These are phyloP conservation scores for Dryadula phaetusa DNA, from an alignment of 2,888 invertebrate genomes.

Conservation along the genomic window DNA sequence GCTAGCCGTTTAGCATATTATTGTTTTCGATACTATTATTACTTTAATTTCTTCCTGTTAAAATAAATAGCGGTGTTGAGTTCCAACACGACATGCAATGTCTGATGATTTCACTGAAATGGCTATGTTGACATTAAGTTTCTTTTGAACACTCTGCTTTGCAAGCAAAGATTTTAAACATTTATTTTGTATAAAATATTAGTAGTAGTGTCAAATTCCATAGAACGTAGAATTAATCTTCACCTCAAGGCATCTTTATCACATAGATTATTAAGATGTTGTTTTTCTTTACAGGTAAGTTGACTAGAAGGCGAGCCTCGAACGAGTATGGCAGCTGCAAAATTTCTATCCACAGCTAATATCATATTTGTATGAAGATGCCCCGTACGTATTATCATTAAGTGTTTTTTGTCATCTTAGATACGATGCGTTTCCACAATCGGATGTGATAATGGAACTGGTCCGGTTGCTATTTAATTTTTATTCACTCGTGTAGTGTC, in stretches of 20 bases:
- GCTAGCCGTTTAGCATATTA: no score
- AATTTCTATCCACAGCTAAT: conserved; percentile 48
- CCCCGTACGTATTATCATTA: conserved; percentile 44
- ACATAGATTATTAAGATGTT: conserved; percentile 37
- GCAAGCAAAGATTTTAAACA: no score
- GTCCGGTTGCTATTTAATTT: conserved; percentile 38
- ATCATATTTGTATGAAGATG: conserved; percentile 46
- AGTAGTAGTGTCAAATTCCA: conserved; percentile 15
- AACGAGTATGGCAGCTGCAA: conserved; percentile 47
- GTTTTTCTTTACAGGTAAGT: conserved; percentile 52
- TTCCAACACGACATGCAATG: no score
- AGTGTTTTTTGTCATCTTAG: conserved; percentile 42
- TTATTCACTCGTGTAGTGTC: conserved; percentile 27
- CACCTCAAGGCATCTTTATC: conserved; percentile 37
- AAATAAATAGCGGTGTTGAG: no score
- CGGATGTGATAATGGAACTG: conserved; percentile 42
- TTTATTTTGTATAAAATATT: no score
- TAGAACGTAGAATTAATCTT: conserved; percentile 6
- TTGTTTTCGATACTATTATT: no score
- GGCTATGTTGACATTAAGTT: no score
- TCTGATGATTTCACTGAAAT: no score
- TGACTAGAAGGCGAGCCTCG: conserved; percentile 40
- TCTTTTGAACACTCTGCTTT: no score
- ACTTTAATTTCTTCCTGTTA: no score
- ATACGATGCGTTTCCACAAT: conserved; percentile 38